Evolutionary conservation across 2,888 invertebrate genomes (phyloP).

Genomic region (Frankliniella fusca): DNA sequence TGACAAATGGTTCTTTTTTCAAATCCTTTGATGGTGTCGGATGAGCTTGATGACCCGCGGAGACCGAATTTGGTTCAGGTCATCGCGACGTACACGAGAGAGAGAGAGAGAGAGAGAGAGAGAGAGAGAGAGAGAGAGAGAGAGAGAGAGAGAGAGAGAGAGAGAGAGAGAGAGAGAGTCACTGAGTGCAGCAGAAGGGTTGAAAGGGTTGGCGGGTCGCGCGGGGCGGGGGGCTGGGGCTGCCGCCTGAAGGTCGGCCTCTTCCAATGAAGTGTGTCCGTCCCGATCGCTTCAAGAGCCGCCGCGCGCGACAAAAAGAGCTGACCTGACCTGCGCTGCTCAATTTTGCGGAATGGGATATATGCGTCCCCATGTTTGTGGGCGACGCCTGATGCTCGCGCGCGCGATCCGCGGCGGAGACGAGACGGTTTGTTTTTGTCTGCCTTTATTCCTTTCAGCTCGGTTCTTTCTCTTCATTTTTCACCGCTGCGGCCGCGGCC

Average conservation of each 20-base stretch:
- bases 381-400: not conserved
- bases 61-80: not conserved
- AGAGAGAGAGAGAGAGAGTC: not conserved
- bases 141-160: not conserved
- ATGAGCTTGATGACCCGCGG: conserved; percentile 18
- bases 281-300: not conserved
- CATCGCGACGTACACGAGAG: not conserved
- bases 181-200: not conserved
- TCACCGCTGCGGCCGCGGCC: not conserved
- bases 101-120: not conserved
- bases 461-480: no score
- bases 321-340: not conserved
- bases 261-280: not conserved
- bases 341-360: conserved; percentile 11
- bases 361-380: not conserved
- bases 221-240: not conserved
- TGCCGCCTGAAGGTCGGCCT: no score
- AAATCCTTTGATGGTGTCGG: not conserved
- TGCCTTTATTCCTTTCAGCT: no score
- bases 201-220: not conserved
- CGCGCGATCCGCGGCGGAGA: not conserved
- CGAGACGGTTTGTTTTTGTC: no score
- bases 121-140: not conserved
- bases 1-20: conserved; percentile 19
- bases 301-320: not conserved